Percentiles rank a stretch among this genome's conserved stretches.
These are phyloP conservation scores for Mola mola DNA, from an alignment of 2,113 vertebrate genomes.

Conservation along the genomic window DNA sequence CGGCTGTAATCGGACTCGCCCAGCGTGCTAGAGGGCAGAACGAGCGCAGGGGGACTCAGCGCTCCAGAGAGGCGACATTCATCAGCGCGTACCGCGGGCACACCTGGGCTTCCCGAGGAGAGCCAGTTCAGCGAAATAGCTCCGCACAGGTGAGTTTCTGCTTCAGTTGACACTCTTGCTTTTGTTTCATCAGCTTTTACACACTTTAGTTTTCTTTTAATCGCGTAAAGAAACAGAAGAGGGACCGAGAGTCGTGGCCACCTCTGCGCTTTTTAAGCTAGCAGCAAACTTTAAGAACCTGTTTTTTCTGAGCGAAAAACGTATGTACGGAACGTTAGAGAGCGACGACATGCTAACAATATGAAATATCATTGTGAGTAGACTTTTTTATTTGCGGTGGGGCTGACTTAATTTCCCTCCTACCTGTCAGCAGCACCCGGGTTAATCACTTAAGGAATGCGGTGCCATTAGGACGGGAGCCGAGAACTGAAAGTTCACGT, in stretches of 20 bases:
- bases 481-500: slow-evolving; percentile 21
- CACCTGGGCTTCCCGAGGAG: slow-evolving; percentile 67
- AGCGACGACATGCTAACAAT: too few species aligned
- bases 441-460: slow-evolving; percentile 68
- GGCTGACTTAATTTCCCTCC: slow-evolving; percentile 28
- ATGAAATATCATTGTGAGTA: too few species aligned
- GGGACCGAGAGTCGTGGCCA: too few species aligned
- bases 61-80: slow-evolving; percentile 39
- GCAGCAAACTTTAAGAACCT: slow-evolving; percentile 1
- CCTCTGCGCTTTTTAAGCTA: too few species aligned
- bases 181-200: neutral
- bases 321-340: neutral
- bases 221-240: neutral
- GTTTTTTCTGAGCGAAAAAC: neutral
- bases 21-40: slow-evolving; percentile 47
- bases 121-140: neutral
- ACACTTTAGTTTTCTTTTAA: neutral
- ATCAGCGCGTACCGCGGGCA: slow-evolving; percentile 41
- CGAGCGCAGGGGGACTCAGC: slow-evolving; percentile 22
- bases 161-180: accelerated
- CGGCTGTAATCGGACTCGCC: slow-evolving; percentile 33
- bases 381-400: too few species aligned
- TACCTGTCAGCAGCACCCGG: slow-evolving; percentile 58
- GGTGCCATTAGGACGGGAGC: slow-evolving; percentile 51
- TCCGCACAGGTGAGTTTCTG: slow-evolving; percentile 67